Evolutionary conservation across 2,113 vertebrate genomes (phyloP).

Genomic region (Pipra filicauda): DNA sequence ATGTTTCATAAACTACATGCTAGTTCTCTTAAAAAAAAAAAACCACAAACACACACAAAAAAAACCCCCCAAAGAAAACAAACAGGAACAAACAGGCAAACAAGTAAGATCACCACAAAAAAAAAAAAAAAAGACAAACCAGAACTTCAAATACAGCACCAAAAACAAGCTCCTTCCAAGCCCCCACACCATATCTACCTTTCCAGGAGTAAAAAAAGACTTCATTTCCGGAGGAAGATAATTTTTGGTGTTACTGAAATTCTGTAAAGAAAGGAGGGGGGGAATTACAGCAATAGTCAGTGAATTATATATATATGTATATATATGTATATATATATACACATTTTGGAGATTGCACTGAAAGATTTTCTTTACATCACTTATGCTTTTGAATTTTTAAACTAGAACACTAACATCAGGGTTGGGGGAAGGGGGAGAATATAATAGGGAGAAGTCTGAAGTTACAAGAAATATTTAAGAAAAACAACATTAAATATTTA

Average conservation of each 20-base stretch:
- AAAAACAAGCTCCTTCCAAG: background rate
- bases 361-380: background rate
- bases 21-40: background rate
- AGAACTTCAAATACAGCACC: background rate
- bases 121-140: background rate
- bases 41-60: too few relatives aligned
- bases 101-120: background rate
- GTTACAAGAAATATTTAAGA: background rate
- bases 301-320: background rate
- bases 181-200: slow-evolving; percentile 71
- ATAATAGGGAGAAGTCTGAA: background rate
- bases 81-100: background rate
- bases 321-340: background rate
- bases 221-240: slow-evolving; percentile 98
- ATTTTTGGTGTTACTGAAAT: slow-evolving; percentile 98
- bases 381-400: background rate
- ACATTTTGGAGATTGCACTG: background rate
- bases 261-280: slow-evolving; percentile 72
- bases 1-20: background rate
- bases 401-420: background rate
- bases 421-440: rapidly evolving
- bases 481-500: background rate
- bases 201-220: slow-evolving; percentile 95
- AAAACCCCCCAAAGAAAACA: background rate
- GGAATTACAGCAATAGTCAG: background rate